phyloP scores from a whole-genome alignment of 2,113 vertebrate genomes.

The Pseudorectes ferrugineus region DNA sequence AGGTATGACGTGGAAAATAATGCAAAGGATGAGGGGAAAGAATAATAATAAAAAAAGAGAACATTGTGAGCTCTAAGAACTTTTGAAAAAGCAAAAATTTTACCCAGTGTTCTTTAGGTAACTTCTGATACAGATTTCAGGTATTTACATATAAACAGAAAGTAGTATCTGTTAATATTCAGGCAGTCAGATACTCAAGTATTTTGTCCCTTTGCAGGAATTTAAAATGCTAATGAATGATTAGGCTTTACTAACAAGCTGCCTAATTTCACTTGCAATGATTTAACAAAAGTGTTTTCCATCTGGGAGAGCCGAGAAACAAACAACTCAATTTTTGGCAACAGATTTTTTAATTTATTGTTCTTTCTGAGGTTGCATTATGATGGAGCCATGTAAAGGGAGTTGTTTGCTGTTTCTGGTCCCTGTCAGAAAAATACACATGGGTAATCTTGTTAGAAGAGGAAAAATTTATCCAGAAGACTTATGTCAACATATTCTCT shows the following conservation, averaged over 20 bases:
- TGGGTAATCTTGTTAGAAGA: not conserved
- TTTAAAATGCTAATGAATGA: slow-evolving; percentile 39
- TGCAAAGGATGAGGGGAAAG: not conserved
- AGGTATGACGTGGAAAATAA: not conserved
- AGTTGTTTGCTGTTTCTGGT: not conserved
- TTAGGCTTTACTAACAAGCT: slow-evolving; percentile 29
- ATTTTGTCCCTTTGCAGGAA: slow-evolving; percentile 21
- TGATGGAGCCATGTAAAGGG: not conserved
- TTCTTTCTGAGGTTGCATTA: slow-evolving; percentile 6
- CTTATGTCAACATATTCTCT: not conserved
- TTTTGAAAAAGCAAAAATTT: not conserved
- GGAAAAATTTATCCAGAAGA: not conserved
- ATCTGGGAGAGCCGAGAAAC: not conserved
- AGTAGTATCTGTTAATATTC: not conserved
- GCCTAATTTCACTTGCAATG: slow-evolving; percentile 30
- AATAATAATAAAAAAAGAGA: not conserved
- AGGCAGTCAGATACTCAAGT: not conserved
- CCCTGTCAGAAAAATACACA: not conserved
- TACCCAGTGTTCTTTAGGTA: not conserved
- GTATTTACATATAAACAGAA: not conserved
- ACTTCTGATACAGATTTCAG: not conserved
- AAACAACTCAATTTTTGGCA: slow-evolving; percentile 44
- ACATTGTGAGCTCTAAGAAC: not conserved
- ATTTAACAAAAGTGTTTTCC: slow-evolving; percentile 26
- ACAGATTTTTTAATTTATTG: slow-evolving; percentile 7